Base-by-base conservation (phyloP, 2,888 invertebrate genomes). In the Macropis europaea region DNA sequence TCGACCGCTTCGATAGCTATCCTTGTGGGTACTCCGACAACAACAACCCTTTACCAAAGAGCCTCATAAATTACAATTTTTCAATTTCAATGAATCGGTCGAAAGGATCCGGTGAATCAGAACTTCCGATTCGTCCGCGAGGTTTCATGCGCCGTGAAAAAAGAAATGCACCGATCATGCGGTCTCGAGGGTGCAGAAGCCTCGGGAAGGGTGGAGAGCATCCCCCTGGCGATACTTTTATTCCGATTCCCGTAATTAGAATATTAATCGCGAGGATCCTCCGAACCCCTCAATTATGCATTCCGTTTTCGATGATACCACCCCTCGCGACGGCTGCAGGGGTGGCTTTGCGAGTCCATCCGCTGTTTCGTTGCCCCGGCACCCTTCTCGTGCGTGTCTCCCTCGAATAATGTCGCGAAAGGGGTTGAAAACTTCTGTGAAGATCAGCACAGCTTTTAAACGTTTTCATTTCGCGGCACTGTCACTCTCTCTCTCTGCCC, bases 381-480 rank as follows among this genome's bases (percentile, higher is more conserved):
- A n/a, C n/a, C 24, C 11, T 11, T 50, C 15, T 5, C 50, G 32
- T 28, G 24, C 47, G 17, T 19, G 13, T 38, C 13, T 54, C 66
- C 42, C 36, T 43, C 64, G 42, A 72, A 72, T 61, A 66, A 71
- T 59, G 73, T 73, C 72, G 53, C 79, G 62, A 45, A 76, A 79
- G 62, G 79, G 79, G 66, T 79, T 76, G 76, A 53, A 76, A 76
- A 71, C 60, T 76, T 57, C 60, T 53, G 62, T 47, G 76, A 69
- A 74, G 71, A 77, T 76, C 79, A 59, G 38, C 57, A 15, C 26
- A 62, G 61, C 71, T 61, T 74, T 66, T 77, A 77, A 79, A 69
- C 74, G 79, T 72, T 79, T 79, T 79, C 79, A 79, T 79, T 79
- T 79, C 79, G 77, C 61, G 48, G 50, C 24, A 17, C 43, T 36